Conservation (phyloP, 2,113 vertebrate species). For the Nannobrachium achirus region DNA sequence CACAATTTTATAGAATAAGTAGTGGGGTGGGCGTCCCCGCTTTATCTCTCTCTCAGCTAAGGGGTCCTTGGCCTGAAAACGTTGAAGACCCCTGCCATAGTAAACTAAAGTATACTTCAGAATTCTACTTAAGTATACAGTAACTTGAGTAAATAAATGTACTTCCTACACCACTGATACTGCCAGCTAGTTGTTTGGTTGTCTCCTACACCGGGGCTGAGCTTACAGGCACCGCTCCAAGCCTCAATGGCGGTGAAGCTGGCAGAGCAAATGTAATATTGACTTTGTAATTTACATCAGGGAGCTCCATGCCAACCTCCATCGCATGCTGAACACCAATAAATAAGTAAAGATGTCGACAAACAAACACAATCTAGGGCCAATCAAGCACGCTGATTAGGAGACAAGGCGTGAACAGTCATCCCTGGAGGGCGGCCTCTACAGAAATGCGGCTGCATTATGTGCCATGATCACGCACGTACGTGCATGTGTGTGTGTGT, state of each 20-base stretch:
- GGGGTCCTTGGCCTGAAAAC: no score
- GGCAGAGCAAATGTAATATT: slow-evolving; percentile 57
- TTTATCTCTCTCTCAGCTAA: no score
- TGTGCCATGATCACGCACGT: not conserved
- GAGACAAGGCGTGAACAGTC: slow-evolving; percentile 7
- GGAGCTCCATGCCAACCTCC: slow-evolving; percentile 50
- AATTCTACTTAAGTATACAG: no score
- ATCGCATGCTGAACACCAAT: slow-evolving; percentile 65
- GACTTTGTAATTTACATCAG: slow-evolving; percentile 61
- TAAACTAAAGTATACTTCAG: no score
- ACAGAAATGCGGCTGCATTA: slow-evolving; percentile 13
- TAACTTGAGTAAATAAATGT: no score
- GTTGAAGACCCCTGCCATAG: no score
- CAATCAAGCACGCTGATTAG: slow-evolving; percentile 35
- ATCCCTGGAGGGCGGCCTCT: not conserved
- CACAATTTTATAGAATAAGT: no score
- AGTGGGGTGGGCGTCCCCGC: no score
- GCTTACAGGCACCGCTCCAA: slow-evolving; percentile 33
- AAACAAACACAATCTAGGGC: slow-evolving; percentile 48
- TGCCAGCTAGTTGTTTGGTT: no score
- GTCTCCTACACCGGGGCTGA: no score
- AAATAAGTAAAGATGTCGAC: slow-evolving; percentile 67
- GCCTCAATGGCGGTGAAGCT: slow-evolving; percentile 41
- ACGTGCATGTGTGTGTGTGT: not conserved
- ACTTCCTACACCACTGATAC: no score